These are phyloP conservation scores for Pollenia amentaria DNA, from an alignment of 2,888 invertebrate species.

Conservation along the genomic window DNA sequence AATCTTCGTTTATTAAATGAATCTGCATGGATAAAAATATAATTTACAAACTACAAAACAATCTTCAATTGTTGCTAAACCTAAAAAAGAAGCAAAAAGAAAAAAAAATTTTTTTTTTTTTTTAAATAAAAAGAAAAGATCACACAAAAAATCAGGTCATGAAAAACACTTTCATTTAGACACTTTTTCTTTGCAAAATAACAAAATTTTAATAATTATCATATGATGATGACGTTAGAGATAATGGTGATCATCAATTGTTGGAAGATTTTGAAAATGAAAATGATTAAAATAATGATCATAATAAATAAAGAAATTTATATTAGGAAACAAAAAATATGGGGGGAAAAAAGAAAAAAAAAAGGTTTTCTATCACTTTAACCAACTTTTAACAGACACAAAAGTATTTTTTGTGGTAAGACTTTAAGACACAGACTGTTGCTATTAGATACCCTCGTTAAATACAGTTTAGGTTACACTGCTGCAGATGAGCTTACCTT, in stretches of 20 bases:
- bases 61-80: conserved; percentile 17
- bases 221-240: conserved; percentile 18
- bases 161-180: conserved; percentile 71
- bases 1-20: conserved; percentile 16
- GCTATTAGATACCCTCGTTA: neutral
- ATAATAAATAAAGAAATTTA: conserved; percentile 47
- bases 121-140: conserved; percentile 19
- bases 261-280: conserved; percentile 4
- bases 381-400: conserved; percentile 10
- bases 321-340: neutral
- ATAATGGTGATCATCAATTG: conserved; percentile 15
- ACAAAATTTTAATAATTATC: conserved; percentile 44
- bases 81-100: conserved; percentile 15
- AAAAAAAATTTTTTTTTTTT: conserved; percentile 17
- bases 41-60: neutral
- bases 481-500: neutral
- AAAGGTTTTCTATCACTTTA: conserved; percentile 7
- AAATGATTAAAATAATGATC: conserved; percentile 49
- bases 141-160: conserved; percentile 65
- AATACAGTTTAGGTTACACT: neutral
- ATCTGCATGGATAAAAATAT: conserved; percentile 14
- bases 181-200: conserved; percentile 36
- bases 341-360: too few relatives aligned
- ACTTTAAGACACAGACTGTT: neutral
- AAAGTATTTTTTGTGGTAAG: conserved; percentile 44